Evolutionary conservation across 2,797 vertebrate species (phyloP).

Genomic region (Channallabes apus): DNA sequence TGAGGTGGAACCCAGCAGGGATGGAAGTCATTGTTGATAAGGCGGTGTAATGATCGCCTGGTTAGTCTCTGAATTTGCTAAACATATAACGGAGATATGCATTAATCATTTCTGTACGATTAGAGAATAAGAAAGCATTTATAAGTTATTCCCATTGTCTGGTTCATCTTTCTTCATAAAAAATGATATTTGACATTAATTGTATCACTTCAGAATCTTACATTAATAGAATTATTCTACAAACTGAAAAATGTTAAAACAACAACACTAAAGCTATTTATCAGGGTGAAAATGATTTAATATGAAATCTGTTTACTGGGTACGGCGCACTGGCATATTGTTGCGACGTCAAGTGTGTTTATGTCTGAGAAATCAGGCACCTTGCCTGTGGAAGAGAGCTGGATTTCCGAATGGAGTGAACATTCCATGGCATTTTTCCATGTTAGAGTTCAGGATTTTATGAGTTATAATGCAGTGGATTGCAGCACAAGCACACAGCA

Average conservation of each 20-base stretch:
- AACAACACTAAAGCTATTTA: not conserved
- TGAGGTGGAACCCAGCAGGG: conserved; percentile 36
- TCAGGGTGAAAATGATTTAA: not conserved
- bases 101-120: not conserved
- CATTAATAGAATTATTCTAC: not conserved
- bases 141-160: not conserved
- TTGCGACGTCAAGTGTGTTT: not conserved
- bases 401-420: not conserved
- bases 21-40: conserved; percentile 30
- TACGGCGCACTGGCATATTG: not conserved
- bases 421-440: not conserved
- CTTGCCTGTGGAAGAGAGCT: not conserved
- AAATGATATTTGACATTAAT: not conserved
- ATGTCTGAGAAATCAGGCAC: not conserved
- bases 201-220: not conserved
- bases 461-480: not conserved
- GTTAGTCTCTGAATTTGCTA: not conserved
- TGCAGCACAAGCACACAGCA: not conserved
- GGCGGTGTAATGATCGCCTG: not conserved
- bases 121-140: not conserved
- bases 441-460: not conserved
- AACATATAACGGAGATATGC: not conserved
- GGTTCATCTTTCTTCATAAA: not conserved
- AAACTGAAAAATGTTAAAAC: not conserved
- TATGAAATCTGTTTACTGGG: not conserved